Evolutionary conservation across 2,113 vertebrate genomes (phyloP).

Genomic region (Anolis sagrei): DNA sequence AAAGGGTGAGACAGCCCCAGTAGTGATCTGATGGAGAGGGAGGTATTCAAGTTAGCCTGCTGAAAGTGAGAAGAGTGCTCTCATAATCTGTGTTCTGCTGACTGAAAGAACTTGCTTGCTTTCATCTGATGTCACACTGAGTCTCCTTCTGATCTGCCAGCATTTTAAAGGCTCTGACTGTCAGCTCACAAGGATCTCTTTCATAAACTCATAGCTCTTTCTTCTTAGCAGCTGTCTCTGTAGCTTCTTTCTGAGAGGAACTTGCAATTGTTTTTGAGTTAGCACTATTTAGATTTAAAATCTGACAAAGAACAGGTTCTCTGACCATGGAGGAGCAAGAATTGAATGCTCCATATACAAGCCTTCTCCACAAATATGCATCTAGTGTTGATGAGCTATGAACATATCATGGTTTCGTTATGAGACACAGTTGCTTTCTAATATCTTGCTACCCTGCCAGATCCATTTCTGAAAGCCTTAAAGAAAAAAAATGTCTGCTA

Average conservation of each 20-base stretch:
- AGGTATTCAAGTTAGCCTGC: background rate
- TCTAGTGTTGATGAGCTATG: background rate
- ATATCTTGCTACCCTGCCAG: background rate
- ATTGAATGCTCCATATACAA: background rate
- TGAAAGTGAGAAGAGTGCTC: constrained; percentile 10
- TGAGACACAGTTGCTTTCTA: background rate
- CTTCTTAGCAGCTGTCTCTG: constrained; percentile 23
- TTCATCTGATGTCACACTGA: constrained; percentile 24
- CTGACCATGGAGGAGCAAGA: constrained; percentile 4
- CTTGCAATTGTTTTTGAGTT: constrained; percentile 16
- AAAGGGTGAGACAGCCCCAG: background rate
- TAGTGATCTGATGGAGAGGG: constrained; percentile 6
- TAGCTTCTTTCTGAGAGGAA: constrained; percentile 11
- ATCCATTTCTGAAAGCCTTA: background rate
- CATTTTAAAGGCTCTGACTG: constrained; percentile 15
- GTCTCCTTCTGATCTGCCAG: constrained; percentile 16
- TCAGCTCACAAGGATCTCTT: constrained; percentile 19
- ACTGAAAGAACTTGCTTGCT: constrained; percentile 8
- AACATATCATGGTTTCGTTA: background rate
- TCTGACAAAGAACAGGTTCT: background rate
- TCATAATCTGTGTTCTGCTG: constrained; percentile 5
- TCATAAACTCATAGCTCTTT: constrained; percentile 12
- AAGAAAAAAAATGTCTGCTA: background rate
- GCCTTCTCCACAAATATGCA: background rate
- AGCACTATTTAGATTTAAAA: background rate